phyloP scores from a whole-genome alignment of 2,888 invertebrate species.

The Xylota sylvarum region DNA sequence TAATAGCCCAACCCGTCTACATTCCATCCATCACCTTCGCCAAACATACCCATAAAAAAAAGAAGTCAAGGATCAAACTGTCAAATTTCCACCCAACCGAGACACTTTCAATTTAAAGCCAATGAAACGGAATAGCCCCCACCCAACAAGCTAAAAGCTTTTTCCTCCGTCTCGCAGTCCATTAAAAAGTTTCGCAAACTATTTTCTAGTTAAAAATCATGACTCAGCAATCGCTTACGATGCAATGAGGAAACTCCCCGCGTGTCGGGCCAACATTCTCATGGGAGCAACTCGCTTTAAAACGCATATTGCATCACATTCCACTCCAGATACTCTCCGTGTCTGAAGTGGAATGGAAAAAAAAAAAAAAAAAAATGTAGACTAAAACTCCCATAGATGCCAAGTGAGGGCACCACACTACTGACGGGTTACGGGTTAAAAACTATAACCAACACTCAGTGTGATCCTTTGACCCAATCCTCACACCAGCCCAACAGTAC shows the following conservation, averaged over 20 bases:
- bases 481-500: not conserved
- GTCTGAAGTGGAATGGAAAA: constrained; percentile 29
- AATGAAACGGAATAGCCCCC: constrained; percentile 52
- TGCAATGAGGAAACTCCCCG: constrained; percentile 14
- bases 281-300: constrained; percentile 13
- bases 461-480: constrained; percentile 68
- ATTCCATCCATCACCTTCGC: not conserved
- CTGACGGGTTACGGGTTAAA: constrained; percentile 48
- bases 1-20: not conserved
- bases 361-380: not conserved
- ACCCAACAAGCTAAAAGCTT: constrained; percentile 33
- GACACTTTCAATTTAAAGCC: constrained; percentile 61
- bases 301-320: constrained; percentile 71
- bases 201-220: constrained; percentile 68
- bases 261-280: not conserved
- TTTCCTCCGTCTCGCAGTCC: constrained; percentile 50
- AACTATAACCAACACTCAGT: constrained; percentile 47
- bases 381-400: constrained; percentile 21
- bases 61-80: constrained; percentile 63
- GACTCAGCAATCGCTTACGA: constrained; percentile 65
- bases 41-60: not conserved
- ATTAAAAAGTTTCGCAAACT: constrained; percentile 70
- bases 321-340: constrained; percentile 34
- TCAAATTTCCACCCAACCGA: constrained; percentile 41
- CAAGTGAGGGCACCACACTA: constrained; percentile 40